Evolutionary conservation across 2,888 invertebrate genomes (phyloP).

Genomic region (Nomada fucata): DNA sequence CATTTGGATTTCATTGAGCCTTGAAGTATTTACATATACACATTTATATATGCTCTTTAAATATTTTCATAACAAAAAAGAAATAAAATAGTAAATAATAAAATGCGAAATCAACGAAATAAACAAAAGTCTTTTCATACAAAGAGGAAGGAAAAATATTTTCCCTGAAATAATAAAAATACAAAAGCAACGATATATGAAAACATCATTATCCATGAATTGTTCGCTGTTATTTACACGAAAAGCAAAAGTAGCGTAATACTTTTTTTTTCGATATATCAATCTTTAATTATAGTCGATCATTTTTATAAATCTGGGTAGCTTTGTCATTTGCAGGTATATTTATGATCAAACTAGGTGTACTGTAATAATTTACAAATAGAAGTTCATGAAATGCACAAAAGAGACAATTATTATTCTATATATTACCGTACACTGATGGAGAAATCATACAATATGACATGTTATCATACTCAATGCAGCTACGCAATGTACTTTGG

Average conservation of each 20-base stretch:
- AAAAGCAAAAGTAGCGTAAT: slow-evolving; percentile 6
- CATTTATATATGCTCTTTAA: slow-evolving; percentile 1
- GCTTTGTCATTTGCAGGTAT: slow-evolving; percentile 7
- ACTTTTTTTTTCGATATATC: neutral
- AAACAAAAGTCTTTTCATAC: neutral
- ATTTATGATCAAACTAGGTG: slow-evolving; percentile 13
- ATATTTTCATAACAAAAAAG: neutral
- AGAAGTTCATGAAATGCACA: slow-evolving; percentile 27
- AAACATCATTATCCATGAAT: neutral
- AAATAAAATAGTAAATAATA: neutral
- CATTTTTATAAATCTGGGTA: slow-evolving; percentile 19
- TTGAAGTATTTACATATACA: slow-evolving; percentile 33
- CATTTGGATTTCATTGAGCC: slow-evolving; percentile 15
- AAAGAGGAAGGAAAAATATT: neutral
- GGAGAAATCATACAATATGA: slow-evolving; percentile 13
- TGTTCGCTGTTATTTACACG: slow-evolving; percentile 7
- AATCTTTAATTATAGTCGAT: neutral
- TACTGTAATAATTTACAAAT: slow-evolving; percentile 14
- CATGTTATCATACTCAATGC: slow-evolving; percentile 26
- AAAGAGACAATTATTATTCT: slow-evolving; percentile 2
- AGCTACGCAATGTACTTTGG: slow-evolving; percentile 77
- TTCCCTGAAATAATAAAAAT: slow-evolving; percentile 9
- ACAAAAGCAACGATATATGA: neutral
- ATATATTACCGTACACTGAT: neutral
- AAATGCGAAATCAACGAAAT: neutral